Conservation (phyloP, 2,113 vertebrate species). For the Tichodroma muraria region DNA sequence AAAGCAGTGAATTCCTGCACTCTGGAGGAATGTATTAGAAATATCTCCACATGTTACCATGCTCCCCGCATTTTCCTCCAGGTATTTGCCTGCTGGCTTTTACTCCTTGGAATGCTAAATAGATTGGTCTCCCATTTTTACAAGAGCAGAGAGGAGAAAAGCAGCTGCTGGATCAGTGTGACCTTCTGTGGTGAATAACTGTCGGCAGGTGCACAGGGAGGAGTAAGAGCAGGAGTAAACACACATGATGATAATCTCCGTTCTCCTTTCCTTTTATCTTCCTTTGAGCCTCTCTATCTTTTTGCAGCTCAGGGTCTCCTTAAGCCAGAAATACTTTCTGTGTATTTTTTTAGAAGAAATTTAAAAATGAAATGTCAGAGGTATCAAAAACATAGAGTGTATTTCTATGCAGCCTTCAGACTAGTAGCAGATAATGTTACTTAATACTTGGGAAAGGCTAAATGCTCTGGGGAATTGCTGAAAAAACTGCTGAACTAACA, state of each 20-base stretch:
- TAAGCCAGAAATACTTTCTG: background rate
- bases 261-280: background rate
- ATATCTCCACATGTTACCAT: background rate
- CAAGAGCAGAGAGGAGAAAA: background rate
- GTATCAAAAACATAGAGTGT: background rate
- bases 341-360: background rate
- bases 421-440: background rate
- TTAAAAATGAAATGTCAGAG: background rate
- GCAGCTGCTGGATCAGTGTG: background rate
- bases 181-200: background rate
- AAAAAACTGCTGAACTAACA: background rate
- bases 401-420: background rate
- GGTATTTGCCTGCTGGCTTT: background rate
- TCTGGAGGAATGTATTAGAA: background rate
- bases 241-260: accelerated
- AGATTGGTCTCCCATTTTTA: background rate
- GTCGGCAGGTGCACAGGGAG: background rate
- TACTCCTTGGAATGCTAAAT: background rate
- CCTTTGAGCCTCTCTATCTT: background rate
- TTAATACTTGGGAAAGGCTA: background rate
- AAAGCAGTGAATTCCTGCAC: background rate
- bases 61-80: background rate
- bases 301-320: background rate
- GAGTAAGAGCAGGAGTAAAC: background rate
- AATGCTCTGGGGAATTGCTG: background rate